Percentiles rank a stretch among this genome's conserved stretches.
Conservation (phyloP, 2,113 vertebrate species). For the Thymallus thymallus region DNA sequence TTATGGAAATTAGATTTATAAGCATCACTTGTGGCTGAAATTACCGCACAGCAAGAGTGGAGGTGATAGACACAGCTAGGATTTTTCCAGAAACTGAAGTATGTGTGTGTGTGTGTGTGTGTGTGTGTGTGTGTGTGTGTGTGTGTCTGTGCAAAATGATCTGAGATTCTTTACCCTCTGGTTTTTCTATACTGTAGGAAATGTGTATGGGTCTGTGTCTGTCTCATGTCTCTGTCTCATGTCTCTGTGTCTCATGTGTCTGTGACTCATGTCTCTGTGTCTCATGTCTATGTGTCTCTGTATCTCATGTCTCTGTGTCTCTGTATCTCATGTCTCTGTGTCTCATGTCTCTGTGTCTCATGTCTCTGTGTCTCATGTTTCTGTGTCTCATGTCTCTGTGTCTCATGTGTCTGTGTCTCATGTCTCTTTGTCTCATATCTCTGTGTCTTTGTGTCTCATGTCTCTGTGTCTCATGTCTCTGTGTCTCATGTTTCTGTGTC, state of each 20-base stretch:
- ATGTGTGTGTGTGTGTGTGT: conserved; percentile 5
- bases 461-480: not conserved
- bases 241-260: not conserved
- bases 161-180: not conserved
- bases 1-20: conserved; percentile 10
- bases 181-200: too few species aligned
- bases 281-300: not conserved
- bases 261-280: not conserved
- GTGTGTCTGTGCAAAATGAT: not conserved
- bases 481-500: too few species aligned
- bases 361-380: not conserved
- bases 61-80: not conserved
- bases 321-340: too few species aligned
- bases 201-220: not conserved
- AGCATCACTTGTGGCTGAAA: conserved; percentile 18
- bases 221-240: not conserved
- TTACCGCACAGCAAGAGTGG: not conserved
- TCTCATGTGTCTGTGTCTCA: too few species aligned
- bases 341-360: too few species aligned
- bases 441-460: not conserved
- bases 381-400: too few species aligned
- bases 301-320: not conserved
- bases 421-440: not conserved
- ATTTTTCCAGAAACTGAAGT: conserved; percentile 12
- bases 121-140: not conserved